Evolutionary conservation across 2,888 invertebrate genomes (phyloP).

Genomic region (Herminia tarsipennalis): DNA sequence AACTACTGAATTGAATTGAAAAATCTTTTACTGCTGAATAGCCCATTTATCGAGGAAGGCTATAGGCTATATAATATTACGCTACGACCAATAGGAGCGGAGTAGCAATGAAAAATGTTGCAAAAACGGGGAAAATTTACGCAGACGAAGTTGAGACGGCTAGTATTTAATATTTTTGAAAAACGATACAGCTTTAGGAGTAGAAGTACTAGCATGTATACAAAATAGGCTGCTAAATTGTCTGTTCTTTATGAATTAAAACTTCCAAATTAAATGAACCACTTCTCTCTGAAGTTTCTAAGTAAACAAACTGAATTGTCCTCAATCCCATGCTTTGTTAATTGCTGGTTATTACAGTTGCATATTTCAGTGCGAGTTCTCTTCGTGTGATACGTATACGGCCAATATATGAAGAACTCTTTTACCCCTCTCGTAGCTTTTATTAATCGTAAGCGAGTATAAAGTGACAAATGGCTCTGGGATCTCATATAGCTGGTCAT

Average conservation of each 20-base stretch:
- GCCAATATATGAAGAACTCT: slow-evolving; percentile 58
- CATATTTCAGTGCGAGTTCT: slow-evolving; percentile 68
- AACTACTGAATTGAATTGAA: no score
- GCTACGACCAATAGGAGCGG: no score
- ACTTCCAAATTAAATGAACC: slow-evolving; percentile 41
- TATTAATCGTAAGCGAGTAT: slow-evolving; percentile 33
- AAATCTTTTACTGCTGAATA: no score
- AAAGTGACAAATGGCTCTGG: slow-evolving; percentile 47
- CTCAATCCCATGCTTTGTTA: slow-evolving; percentile 77
- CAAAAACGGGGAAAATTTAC: no score
- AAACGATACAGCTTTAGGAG: no score
- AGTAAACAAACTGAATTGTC: slow-evolving; percentile 65
- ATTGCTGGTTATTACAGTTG: slow-evolving; percentile 81
- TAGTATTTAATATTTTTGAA: no score
- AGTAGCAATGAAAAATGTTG: no score
- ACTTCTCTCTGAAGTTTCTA: slow-evolving; percentile 49
- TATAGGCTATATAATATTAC: no score
- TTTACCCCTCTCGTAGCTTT: slow-evolving; percentile 38
- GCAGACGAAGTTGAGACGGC: no score
- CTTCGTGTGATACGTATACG: slow-evolving; percentile 60
- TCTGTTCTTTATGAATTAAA: slow-evolving; percentile 4
- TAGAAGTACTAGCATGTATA: no score
- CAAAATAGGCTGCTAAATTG: no score
- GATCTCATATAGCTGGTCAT: slow-evolving; percentile 61
- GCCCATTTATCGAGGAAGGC: no score